Evolutionary conservation across 2,888 invertebrate genomes (phyloP).

Genomic region (Volucella inanis): DNA sequence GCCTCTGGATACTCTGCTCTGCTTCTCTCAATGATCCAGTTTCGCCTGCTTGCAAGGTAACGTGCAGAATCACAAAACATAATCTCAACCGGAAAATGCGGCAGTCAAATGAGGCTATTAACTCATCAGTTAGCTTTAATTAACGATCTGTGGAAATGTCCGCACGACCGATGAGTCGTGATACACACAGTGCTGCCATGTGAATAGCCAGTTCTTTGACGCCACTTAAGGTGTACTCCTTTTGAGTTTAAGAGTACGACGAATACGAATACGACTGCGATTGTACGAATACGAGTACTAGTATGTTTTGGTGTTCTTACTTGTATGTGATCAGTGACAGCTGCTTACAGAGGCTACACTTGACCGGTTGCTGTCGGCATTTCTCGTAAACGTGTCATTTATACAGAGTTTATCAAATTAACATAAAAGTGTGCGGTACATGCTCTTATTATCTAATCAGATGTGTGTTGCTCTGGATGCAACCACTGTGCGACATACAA

Average conservation of each 20-base stretch:
- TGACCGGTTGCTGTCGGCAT: slow-evolving; percentile 47
- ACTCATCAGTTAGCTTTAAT: slow-evolving; percentile 72
- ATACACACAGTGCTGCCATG: slow-evolving; percentile 38
- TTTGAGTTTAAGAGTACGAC: background rate
- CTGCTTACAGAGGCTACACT: slow-evolving; percentile 10
- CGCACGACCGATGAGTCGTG: slow-evolving; percentile 62
- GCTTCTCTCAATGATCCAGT: background rate
- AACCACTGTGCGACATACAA: slow-evolving; percentile 29
- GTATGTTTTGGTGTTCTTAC: slow-evolving; percentile 42
- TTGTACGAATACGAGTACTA: too few species aligned
- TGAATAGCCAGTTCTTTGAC: slow-evolving; percentile 58
- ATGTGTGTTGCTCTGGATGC: slow-evolving; percentile 50
- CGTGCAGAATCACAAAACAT: slow-evolving; percentile 58
- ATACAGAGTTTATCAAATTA: slow-evolving; percentile 58
- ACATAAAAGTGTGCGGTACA: slow-evolving; percentile 65
- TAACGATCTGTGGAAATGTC: slow-evolving; percentile 71
- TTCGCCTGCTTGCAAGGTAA: background rate
- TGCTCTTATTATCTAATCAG: slow-evolving; percentile 55
- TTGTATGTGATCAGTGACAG: slow-evolving; percentile 7
- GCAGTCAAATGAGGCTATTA: slow-evolving; percentile 67
- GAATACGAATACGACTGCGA: too few species aligned
- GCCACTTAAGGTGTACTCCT: slow-evolving; percentile 53
- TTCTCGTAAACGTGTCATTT: slow-evolving; percentile 42
- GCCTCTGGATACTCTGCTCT: background rate
- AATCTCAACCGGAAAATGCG: slow-evolving; percentile 73